Evolutionary conservation across 2,113 vertebrate genomes (phyloP), one percentile per base, ranked within the genome.

Genomic region (Chaenogobius annularis): DNA sequence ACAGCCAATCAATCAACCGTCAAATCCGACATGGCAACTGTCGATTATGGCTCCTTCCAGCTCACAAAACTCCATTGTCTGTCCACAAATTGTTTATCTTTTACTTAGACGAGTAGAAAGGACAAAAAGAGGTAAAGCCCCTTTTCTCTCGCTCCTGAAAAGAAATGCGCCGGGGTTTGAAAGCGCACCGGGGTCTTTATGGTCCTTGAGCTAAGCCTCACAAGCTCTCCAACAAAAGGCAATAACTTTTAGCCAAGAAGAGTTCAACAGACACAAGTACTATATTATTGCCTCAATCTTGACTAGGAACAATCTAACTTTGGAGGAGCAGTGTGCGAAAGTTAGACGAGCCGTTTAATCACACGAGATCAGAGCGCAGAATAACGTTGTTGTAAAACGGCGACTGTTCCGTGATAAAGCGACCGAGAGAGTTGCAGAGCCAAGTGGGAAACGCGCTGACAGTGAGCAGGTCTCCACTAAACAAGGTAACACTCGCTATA

Each of bases 1-100:
- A 97, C 95, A 91, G 94, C 92, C 94, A 90, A 97, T 98, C 97
- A 96, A 97, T 98, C 97, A 98, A 94, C 92, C 96, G 95, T 98
- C 96, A 97, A 98, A 98, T 96, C 94, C 94, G 96, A 95, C 95
- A 94, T 97, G 96, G 96, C 96, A 96, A 95, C 88, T 93, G 94
- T 94, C 97, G 95, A 96, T 94, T 93, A 93, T 93, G 92, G 92
- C 91, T 90, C 80, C 95, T 97, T 96, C 94, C 95, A 92, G 93
- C 92, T 92, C 92, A 92, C 92, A 77, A 83, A 88, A 80, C 82
- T 76, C 73, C 88, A 90, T 94, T 92, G 93, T 95, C 90, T 83
- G 91, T 89, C 86, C 91, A 90, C 91, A 95, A 94, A 95, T 94
- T 93, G 94, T 87, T 92, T 94, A 90, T 88, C 75, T 90, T 89